Conservation (phyloP, 2,113 vertebrate species). For the Vulpes lagopus region DNA sequence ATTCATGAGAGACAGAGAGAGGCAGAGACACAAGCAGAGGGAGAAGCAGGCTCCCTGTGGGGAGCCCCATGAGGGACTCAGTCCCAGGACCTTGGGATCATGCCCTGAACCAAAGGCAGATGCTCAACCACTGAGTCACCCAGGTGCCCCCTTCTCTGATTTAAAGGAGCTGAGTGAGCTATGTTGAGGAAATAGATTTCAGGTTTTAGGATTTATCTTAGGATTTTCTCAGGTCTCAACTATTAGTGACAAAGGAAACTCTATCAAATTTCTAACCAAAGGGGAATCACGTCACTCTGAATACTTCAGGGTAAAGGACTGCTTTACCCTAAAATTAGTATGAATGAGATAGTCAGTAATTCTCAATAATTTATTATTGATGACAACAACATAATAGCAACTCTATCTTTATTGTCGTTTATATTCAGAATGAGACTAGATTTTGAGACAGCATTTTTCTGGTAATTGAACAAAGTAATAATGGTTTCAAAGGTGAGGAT, state of each 20-base stretch:
- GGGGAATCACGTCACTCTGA: not conserved
- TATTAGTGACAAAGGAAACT: not conserved
- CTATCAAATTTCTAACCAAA: not conserved
- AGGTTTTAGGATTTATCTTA: not conserved
- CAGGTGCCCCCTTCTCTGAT: not conserved
- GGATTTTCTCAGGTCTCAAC: not conserved
- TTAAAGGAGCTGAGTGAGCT: not conserved
- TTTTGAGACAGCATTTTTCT: slow-evolving; percentile 41
- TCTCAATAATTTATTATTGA: slow-evolving; percentile 11
- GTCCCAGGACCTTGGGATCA: too few species aligned
- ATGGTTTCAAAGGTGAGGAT: slow-evolving; percentile 54
- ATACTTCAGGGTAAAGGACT: not conserved
- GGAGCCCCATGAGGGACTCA: too few species aligned
- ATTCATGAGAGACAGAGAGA: too few species aligned
- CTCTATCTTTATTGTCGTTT: slow-evolving; percentile 1
- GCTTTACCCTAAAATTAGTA: not conserved
- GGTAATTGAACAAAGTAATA: not conserved
- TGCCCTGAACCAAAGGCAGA: too few species aligned
- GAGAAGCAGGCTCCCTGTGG: too few species aligned
- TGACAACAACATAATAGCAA: not conserved
- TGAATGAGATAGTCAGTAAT: not conserved
- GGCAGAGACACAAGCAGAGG: too few species aligned
- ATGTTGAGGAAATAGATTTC: not conserved
- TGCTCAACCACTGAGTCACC: too few species aligned
- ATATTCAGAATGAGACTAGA: not conserved